phyloP scores from a whole-genome alignment of 2,888 invertebrate species.

The Cremastobaeus sp. region DNA sequence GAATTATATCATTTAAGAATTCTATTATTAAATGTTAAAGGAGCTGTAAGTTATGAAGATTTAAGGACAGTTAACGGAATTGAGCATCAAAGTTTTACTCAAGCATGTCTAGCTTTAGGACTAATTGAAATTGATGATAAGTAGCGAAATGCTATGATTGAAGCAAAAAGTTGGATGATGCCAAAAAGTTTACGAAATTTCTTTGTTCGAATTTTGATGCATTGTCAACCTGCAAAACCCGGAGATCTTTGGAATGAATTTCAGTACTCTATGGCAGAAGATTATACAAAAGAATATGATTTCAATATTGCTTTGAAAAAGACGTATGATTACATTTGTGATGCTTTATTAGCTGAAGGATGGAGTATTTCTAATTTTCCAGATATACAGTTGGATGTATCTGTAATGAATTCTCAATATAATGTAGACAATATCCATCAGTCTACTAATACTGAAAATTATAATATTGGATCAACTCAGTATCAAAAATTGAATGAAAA shows the following conservation, averaged over 20 bases:
- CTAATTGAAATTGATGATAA: neutral
- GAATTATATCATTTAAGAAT: neutral
- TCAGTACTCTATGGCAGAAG: constrained; percentile 8
- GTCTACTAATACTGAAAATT: neutral
- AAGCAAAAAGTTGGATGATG: constrained; percentile 4
- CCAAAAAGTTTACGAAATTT: neutral
- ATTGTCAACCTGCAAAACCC: constrained; percentile 11
- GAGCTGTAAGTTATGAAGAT: neutral
- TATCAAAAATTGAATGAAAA: constrained; percentile 34
- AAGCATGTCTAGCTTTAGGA: neutral
- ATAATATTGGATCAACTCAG: neutral
- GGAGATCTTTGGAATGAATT: constrained; percentile 22
- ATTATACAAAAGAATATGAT: constrained; percentile 10
- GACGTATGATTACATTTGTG: constrained; percentile 3
- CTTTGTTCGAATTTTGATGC: constrained; percentile 1
- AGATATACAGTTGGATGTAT: constrained; percentile 1
- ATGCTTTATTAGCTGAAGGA: constrained; percentile 7
- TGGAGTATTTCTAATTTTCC: constrained; percentile 20
- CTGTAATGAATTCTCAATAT: neutral
- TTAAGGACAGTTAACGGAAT: neutral
- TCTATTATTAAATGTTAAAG: neutral
- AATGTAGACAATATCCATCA: neutral
- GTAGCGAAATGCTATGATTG: neutral
- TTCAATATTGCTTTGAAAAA: constrained; percentile 3
- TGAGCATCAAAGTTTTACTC: neutral